Conservation (phyloP, 2,113 vertebrate species). For the Aleadryas rufinucha region DNA sequence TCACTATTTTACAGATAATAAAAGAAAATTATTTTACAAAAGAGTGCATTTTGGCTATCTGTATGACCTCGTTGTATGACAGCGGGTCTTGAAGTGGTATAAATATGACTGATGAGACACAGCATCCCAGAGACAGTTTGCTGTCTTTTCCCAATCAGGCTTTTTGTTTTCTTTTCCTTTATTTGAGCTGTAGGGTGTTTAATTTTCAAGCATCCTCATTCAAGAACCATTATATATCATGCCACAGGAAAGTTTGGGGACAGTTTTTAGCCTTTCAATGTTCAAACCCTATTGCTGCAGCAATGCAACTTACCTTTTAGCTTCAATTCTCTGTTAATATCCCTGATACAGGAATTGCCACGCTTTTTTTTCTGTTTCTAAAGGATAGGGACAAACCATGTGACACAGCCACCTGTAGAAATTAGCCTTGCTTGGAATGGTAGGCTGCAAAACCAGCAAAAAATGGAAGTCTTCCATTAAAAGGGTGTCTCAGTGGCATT, state of each 20-base stretch:
- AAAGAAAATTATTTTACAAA: background rate
- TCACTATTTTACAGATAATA: background rate
- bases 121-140: background rate
- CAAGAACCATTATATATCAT: background rate
- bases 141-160: background rate
- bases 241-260: background rate
- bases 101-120: background rate
- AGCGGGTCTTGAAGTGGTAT: background rate
- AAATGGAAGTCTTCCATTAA: background rate
- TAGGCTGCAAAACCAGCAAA: background rate
- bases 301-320: background rate
- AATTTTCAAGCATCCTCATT: background rate
- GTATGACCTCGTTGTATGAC: rapidly evolving
- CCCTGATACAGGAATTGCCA: background rate
- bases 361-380: background rate
- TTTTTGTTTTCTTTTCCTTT: background rate
- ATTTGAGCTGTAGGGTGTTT: background rate
- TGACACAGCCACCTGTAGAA: background rate
- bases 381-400: background rate
- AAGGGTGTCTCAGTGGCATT: background rate
- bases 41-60: background rate
- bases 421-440: background rate
- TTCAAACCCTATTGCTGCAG: background rate
- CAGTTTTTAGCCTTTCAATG: background rate
- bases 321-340: background rate